Evolutionary conservation across 2,888 invertebrate genomes (phyloP), one percentile per base, ranked within the genome.

Genomic region (Acleris holmiana): DNA sequence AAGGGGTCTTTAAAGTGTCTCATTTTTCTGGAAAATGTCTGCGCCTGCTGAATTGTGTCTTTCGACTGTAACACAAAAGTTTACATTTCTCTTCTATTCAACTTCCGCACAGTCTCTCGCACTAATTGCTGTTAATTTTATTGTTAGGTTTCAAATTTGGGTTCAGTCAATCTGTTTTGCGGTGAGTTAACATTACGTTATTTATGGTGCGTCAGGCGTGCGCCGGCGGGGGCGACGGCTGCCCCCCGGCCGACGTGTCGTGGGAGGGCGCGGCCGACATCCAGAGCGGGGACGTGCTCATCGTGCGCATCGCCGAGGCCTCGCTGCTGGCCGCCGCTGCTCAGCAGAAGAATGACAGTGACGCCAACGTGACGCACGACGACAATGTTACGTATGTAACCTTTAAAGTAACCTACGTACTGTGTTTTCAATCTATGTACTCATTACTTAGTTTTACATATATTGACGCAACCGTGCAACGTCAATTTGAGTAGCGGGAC

Each of bases 261-360:
- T 95, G 95, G 95, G 94, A 95, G 77, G 95, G 94, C 53, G 88
- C 94, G 67, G 94, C 94, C 41, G 95, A 95, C 84, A 95, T 95
- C 72, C 95, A 95, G 84, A 95, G 94, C 70, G 95, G 95, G 18
- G 95, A 95, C 86, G 94, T 95, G 73, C 93, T 95, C 73, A 93
- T 95, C 80, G 95, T 95, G 53, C 94, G 95, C 84, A 95, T 95
- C 84, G 94, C 95, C 74, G 95, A 95, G 84, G 90, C 94, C 61
- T 85, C 93, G 75, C 89, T 95, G 61, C 88, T 92, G 63, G 88
- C 91, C 70, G 79, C 76, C 68, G 76, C 80, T 68, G 76, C 74
- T 57, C 78, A 76, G 53, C 54, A 85, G 79, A 72, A 89, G 88
- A 82, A 84, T 68, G 72, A 73, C 62, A 80, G 72, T 62, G 80